Evolutionary conservation across 1,140 invertebrate species (phyloP).

Genomic region (Drosophila quadrilineata): DNA sequence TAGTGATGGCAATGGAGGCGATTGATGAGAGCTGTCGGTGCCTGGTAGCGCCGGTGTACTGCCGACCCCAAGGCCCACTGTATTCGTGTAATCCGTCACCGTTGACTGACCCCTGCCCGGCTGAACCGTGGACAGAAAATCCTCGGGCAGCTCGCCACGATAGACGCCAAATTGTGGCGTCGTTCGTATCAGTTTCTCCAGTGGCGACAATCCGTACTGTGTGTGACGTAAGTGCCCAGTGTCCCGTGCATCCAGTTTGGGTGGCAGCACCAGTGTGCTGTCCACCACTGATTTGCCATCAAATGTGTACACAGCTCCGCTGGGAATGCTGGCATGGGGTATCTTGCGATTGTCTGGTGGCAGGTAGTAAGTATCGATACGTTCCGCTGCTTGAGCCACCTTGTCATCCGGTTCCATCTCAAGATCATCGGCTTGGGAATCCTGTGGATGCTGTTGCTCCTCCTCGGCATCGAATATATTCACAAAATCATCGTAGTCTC

Average conservation of each 20-base stretch:
- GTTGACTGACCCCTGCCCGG: conserved; percentile 19
- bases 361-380: conserved; percentile 86
- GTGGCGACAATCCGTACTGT: conserved; percentile 83
- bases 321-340: conserved; percentile 75
- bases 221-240: conserved; percentile 76
- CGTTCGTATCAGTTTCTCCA: conserved; percentile 84
- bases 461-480: conserved; percentile 48
- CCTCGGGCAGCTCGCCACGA: conserved; percentile 86
- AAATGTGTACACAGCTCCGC: conserved; percentile 85
- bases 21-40: conserved; percentile 26
- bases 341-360: conserved; percentile 84
- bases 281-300: conserved; percentile 88
- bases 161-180: conserved; percentile 88
- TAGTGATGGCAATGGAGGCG: conserved; percentile 48
- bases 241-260: conserved; percentile 82
- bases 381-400: conserved; percentile 87
- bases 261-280: conserved; percentile 83
- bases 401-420: conserved; percentile 82
- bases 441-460: conserved; percentile 24
- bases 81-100: conserved; percentile 41
- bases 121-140: conserved; percentile 48
- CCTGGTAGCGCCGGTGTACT: conserved; percentile 17
- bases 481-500: conserved; percentile 31
- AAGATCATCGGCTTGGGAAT: conserved; percentile 49
- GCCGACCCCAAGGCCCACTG: conserved; percentile 27